Conservation (phyloP, 1,140 invertebrate species). For the Gryllus bimaculatus region DNA sequence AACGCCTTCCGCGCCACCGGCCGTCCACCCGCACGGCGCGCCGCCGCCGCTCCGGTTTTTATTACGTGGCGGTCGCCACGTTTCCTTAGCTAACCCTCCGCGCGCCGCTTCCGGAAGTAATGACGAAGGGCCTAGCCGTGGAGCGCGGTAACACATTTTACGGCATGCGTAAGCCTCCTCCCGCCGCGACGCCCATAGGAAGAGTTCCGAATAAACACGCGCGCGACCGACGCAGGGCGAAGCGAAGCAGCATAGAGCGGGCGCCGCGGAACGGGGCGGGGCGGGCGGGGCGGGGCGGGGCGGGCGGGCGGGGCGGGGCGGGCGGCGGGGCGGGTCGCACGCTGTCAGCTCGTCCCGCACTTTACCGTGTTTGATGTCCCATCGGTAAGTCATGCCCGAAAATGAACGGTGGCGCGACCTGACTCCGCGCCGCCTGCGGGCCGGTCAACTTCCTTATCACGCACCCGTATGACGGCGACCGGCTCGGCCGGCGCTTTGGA, state of each 20-base stretch:
- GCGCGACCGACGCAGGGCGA: no score
- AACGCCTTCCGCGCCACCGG: not conserved
- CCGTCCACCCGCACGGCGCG: not conserved
- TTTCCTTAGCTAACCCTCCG: not conserved
- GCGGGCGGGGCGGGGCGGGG: no score
- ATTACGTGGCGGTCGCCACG: not conserved
- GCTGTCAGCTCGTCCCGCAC: not conserved
- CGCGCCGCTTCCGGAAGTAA: not conserved
- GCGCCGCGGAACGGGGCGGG: no score
- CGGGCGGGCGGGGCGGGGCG: no score
- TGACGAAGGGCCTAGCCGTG: not conserved
- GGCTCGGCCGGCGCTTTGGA: not conserved
- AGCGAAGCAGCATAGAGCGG: no score
- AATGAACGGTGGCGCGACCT: not conserved
- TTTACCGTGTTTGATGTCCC: not conserved
- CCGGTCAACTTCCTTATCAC: not conserved
- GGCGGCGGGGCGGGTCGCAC: no score
- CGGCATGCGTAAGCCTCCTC: not conserved
- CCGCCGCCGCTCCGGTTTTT: not conserved
- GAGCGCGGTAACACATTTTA: not conserved
- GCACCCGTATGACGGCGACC: not conserved
- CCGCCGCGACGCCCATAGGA: not conserved
- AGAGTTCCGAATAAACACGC: not conserved
- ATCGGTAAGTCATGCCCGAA: constrained; percentile 3
- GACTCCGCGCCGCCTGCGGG: no score